These are phyloP conservation scores for Hyppa rectilinea DNA, from an alignment of 2,888 invertebrate species.

Conservation along the genomic window DNA sequence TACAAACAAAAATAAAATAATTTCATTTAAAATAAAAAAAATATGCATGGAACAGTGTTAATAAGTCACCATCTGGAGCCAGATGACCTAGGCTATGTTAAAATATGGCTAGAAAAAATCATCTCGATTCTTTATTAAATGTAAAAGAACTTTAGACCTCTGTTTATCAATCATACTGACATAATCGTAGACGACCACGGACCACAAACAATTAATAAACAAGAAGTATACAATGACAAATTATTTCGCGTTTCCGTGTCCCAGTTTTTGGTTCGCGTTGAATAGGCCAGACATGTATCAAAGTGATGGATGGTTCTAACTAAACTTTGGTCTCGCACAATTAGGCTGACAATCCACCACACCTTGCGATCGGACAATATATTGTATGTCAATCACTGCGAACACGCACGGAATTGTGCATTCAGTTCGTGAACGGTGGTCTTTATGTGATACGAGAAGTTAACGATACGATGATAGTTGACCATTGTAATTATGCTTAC, in stretches of 20 bases:
- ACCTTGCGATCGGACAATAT: constrained; percentile 84
- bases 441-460: constrained; percentile 43
- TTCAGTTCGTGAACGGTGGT: constrained; percentile 21
- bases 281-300: constrained; percentile 79
- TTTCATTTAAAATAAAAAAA: no score
- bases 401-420: constrained; percentile 78
- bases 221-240: constrained; percentile 77
- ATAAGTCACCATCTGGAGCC: no score
- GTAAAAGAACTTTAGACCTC: constrained; percentile 1
- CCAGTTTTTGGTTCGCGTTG: constrained; percentile 79
- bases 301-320: constrained; percentile 82
- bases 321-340: constrained; percentile 82
- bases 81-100: no score
- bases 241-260: constrained; percentile 77
- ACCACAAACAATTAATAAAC: constrained; percentile 64
- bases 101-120: not conserved
- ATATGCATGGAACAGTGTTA: not conserved
- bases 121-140: not conserved
- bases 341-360: constrained; percentile 85
- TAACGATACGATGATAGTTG: constrained; percentile 29
- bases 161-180: constrained; percentile 53
- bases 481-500: not conserved
- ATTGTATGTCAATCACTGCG: constrained; percentile 86
- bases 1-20: no score
- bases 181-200: constrained; percentile 54